Evolutionary conservation across 2,888 invertebrate genomes (phyloP), one percentile per base, ranked within the genome.

Genomic region (Teleogryllus oceanicus): DNA sequence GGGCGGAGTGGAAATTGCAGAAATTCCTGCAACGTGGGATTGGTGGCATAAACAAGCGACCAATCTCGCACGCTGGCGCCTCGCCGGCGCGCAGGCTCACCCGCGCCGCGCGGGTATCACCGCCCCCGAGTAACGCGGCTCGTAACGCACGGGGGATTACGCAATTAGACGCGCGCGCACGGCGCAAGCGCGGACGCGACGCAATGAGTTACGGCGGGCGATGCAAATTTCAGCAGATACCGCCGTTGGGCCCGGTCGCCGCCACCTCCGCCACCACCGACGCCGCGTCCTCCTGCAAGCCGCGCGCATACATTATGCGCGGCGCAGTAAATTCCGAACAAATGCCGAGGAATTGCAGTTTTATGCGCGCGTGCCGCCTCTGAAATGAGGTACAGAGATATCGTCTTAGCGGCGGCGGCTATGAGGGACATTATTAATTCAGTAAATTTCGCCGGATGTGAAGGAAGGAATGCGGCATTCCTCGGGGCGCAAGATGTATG

Each of bases 211-310:
- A 62, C 37, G 11, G 62, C 13, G n/a, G 11, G 11, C 13, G 62
- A 62, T 62, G 62, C n/a, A 62, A 62, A 62, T 62, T 62, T 62
- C 62, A 62, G 62, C 13, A 62, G 62, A 62, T 62, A 62, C 62
- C 62, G 62, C n/a, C 62, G 62, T n/a, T 11, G 11, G 16, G 4
- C 4, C 37, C 37, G 37, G 13, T 62, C 62, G 62, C n/a, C n/a
- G n/a, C 16, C 62, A 18, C 62, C n/a, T 12, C 5, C 62, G 62
- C 62, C 13, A 13, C 13, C n/a, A 1, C n/a, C 62, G 1, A 4
- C n/a, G 11, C 62, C 62, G 0, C 37, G 37, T 37, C 37, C 37
- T 37, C 37, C 37, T 37, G 62, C 16, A 62, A 13, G 62, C 62
- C 13, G 62, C n/a, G 62, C 13, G n/a, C 62, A 62, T 62, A 62